These are phyloP conservation scores for Parambassis ranga DNA, from an alignment of 2,797 vertebrate genomes.

Conservation along the genomic window DNA sequence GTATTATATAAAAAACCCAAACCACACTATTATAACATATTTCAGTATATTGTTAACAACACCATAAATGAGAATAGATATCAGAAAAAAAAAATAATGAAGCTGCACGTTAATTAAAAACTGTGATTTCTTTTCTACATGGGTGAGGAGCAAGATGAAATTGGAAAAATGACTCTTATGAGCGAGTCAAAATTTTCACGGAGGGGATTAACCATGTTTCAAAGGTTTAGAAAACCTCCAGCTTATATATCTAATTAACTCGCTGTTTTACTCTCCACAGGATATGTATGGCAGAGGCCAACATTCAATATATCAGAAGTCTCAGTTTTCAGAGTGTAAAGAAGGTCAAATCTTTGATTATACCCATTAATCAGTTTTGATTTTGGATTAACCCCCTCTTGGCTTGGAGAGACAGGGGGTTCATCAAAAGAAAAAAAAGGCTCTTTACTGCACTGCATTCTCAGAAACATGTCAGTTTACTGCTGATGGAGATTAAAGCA, in stretches of 20 bases:
- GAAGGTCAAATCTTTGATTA: slow-evolving; percentile 13
- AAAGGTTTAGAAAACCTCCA: too few relatives aligned
- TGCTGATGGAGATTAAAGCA: slow-evolving; percentile 20
- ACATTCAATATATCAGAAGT: not conserved
- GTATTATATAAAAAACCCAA: too few relatives aligned
- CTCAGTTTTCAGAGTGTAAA: not conserved
- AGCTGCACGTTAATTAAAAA: not conserved
- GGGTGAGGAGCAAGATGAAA: not conserved
- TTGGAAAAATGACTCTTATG: not conserved
- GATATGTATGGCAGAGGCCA: not conserved
- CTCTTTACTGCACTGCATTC: not conserved
- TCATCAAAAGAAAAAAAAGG: too few relatives aligned
- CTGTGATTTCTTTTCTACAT: not conserved
- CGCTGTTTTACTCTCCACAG: not conserved
- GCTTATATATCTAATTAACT: not conserved
- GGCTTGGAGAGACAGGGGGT: too few relatives aligned
- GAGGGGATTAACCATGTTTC: not conserved
- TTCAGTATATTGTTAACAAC: too few relatives aligned
- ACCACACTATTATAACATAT: too few relatives aligned
- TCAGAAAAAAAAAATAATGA: not conserved
- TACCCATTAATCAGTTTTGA: slow-evolving; percentile 13
- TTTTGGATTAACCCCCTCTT: not conserved
- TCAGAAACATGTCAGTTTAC: not conserved
- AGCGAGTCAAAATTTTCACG: not conserved
- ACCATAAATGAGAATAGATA: too few relatives aligned